These are phyloP conservation scores for Todiramphus saurophagus DNA, from an alignment of 2,113 vertebrate species.

Conservation along the genomic window DNA sequence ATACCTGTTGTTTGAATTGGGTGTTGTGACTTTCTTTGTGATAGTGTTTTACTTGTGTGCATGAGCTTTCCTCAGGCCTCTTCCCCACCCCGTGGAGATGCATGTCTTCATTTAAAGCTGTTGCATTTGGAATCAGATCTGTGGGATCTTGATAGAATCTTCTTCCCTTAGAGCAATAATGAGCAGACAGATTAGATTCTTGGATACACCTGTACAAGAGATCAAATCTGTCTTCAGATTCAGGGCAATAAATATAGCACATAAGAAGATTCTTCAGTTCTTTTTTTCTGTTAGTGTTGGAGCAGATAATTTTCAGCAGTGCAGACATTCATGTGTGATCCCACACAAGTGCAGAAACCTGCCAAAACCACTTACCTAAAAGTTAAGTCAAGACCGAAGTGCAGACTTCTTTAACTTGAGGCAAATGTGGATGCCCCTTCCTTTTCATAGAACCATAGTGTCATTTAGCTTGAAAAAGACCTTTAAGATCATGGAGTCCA, in stretches of 20 bases:
- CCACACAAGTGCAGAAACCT: neutral
- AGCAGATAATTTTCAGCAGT: neutral
- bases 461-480: neutral
- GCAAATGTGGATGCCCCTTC: neutral
- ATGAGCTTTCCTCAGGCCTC: neutral
- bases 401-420: neutral
- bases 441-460: neutral
- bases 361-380: neutral
- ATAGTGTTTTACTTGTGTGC: neutral
- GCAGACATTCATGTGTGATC: neutral
- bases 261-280: neutral
- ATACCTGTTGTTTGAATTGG: neutral
- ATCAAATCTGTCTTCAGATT: neutral
- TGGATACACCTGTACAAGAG: neutral
- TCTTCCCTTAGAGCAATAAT: neutral
- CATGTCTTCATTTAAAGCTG: neutral
- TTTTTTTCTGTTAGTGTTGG: neutral
- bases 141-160: neutral
- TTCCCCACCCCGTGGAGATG: neutral
- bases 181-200: no score
- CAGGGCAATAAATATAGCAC: neutral
- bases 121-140: neutral
- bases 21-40: neutral
- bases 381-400: neutral
- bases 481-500: no score